Evolutionary conservation across 1,140 invertebrate species (phyloP).

Genomic region (Euura saliciscinereae): DNA sequence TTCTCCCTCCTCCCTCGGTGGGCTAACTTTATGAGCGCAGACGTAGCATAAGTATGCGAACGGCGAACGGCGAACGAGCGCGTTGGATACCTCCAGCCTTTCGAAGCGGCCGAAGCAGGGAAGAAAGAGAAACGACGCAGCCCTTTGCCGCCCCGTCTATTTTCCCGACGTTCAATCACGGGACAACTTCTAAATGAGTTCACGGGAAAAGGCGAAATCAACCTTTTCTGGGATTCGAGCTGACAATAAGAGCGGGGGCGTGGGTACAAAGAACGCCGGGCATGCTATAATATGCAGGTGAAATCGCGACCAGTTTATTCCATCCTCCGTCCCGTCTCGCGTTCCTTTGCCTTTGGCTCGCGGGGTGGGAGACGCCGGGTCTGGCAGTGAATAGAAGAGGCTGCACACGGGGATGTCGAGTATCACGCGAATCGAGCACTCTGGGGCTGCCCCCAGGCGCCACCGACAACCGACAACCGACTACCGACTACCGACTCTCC

Average conservation of each 20-base stretch:
- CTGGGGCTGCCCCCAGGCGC: background rate
- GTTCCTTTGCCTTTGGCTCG: background rate
- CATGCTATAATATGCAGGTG: background rate
- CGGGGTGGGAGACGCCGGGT: background rate
- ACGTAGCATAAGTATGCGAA: conserved; percentile 56
- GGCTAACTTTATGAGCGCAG: conserved; percentile 57
- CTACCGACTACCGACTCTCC: background rate
- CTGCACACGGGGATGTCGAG: background rate
- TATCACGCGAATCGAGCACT: conserved; percentile 5
- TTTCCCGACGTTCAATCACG: no score
- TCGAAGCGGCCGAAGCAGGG: no score
- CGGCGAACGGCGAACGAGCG: conserved; percentile 32
- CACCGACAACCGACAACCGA: background rate
- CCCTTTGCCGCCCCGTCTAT: no score
- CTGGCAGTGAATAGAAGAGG: background rate
- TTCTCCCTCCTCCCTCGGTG: conserved; percentile 18
- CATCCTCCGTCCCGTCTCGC: background rate
- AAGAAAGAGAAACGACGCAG: no score
- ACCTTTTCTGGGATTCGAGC: no score
- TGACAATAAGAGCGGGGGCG: background rate
- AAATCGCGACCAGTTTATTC: conserved; percentile 7
- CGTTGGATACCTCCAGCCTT: no score
- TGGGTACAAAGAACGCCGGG: background rate
- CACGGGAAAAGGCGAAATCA: no score
- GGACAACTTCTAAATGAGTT: no score